Evolutionary conservation across 1,140 invertebrate genomes (phyloP), one percentile per base, ranked within the genome.

Genomic region (Drosophila sulfurigaster): DNA sequence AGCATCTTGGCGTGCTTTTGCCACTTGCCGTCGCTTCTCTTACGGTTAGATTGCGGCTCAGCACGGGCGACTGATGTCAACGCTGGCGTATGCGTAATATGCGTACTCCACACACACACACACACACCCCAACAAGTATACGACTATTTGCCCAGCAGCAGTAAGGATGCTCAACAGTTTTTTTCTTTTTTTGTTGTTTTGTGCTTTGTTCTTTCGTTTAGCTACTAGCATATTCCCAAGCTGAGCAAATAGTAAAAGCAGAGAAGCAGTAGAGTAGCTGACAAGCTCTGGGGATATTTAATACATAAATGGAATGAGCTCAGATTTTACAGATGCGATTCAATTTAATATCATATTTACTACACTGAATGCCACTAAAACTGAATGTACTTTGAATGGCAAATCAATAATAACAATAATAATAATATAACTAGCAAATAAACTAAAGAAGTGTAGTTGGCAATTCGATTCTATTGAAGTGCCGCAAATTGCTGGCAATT

Each of bases 1-100:
- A 79, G 75, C 71, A 75, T 62, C 62, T 76, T 66, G 56, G 73
- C 46, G 54, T 62, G 43, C 20, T 58, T 30, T 45, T 56, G n/a
- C 59, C 59, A 52, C 60, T 62, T 72, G 68, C 16, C 65, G n/a
- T 52, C 59, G 46, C 60, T 62, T 72, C 60, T 30, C 65, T 30
- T 41, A n/a, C 41, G 52, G 28, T 64, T 64, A 11, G 43, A 10
- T 13, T 48, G 15, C 5, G 51, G 28, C 51, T 13, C 51, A 32
- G 51, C 51, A 52, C 28, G 51, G 11, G 32, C 46, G 28, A 3
- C 51, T 30, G 28, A 32, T 54, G 51, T 32, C 38, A 58, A 13
- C 10, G 54, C 54, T 43, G 70, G 35, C 70, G 70, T 73, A 74
- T 74, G 48, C 64, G 70, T 68, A 54, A 59, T 67, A 38, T 38